Percentiles rank a stretch among this genome's conserved stretches.
phyloP scores from a whole-genome alignment of 2,113 vertebrate species.

The Bombycilla garrulus region DNA sequence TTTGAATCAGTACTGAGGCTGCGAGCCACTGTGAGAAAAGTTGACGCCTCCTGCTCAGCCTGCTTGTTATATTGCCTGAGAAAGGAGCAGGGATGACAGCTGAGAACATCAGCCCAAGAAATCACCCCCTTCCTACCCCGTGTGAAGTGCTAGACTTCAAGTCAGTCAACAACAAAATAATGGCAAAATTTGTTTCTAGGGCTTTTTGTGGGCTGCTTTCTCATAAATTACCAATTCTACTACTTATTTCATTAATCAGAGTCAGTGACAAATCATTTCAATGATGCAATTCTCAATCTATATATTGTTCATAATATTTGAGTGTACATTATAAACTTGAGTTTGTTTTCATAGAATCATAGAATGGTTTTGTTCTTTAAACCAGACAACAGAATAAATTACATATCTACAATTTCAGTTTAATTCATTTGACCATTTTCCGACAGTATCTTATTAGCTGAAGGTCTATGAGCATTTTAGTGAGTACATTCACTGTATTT shows the following conservation, averaged over 20 bases:
- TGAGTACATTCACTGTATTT: neutral
- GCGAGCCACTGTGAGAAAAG: neutral
- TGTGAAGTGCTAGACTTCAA: neutral
- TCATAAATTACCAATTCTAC: neutral
- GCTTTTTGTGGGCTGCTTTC: neutral
- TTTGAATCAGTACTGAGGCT: neutral
- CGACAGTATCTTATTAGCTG: neutral
- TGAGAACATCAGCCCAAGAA: neutral
- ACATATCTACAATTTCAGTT: neutral
- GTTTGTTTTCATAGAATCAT: neutral
- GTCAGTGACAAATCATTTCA: neutral
- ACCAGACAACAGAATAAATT: neutral
- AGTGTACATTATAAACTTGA: neutral
- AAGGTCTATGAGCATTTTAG: neutral
- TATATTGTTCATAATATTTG: neutral
- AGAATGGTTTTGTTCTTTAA: neutral
- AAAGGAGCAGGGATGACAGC: neutral
- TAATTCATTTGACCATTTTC: neutral
- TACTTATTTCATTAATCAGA: neutral
- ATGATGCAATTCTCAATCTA: neutral
- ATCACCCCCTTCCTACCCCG: fast-evolving
- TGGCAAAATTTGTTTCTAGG: neutral
- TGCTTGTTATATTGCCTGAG: neutral
- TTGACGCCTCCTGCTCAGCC: neutral
- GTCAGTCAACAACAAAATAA: neutral